Evolutionary conservation across 1,140 invertebrate genomes (phyloP), one percentile per base, ranked within the genome.

Genomic region (Penaeus japonicus): DNA sequence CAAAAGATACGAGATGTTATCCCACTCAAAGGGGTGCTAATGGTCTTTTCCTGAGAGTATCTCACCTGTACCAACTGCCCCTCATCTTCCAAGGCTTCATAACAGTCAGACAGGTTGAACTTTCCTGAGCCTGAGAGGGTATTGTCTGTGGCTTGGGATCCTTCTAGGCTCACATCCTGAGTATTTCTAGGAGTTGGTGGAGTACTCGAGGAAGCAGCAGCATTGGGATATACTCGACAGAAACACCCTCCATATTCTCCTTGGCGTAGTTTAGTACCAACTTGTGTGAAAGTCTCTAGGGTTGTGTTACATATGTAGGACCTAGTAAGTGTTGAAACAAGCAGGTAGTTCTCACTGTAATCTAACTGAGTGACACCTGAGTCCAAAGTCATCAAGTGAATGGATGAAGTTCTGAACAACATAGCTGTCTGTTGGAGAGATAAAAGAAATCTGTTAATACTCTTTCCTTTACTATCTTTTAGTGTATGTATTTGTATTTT

Each of bases 201-300:
- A 27, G 35, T 84, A 15, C 32, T 18, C 10, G 55, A 62, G 39
- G 24, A 4, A 53, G 3, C 54, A 39, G 30, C 65, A 27, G 78
- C 47, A 80, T n/a, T 55, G 18, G 47, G 39, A 57, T 80, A 55
- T 18, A 87, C 78, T 55, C n/a, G 59, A 53, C 85, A 87, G 65
- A 87, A 87, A 32, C 85, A 87, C 27, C 85, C 55, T 30, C 85
- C 85, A 80, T 70, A 87, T 65, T 87, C 78, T n/a, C 85, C 85
- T 47, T 87, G 78, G 24, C 85, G 62, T 18, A 87, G 55, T 53
- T 81, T 80, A 32, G 85, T 87, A 4, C 85, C 85, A 39, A 87
- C 59, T 47, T 87, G 85, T 20, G 57, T 32, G 57, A 87, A 87
- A 27, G 85, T 87, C 59, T 87, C 85, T 22, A 81, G 32, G 27